Evolutionary conservation across 1,140 invertebrate genomes (phyloP).

Genomic region (Megathymus violae): DNA sequence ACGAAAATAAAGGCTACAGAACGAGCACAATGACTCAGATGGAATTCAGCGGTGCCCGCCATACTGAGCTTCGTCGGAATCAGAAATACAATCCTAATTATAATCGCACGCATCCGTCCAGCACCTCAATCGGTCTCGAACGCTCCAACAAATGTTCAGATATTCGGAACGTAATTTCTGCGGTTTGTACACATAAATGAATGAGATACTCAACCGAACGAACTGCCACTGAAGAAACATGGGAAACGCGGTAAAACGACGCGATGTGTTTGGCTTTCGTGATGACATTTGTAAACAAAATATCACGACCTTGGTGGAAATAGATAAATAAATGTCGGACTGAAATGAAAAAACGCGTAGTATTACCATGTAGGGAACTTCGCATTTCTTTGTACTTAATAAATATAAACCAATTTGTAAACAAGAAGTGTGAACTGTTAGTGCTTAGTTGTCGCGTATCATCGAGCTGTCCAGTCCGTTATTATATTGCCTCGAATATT

Average conservation of each 20-base stretch:
- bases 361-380: background rate
- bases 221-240: constrained; percentile 16
- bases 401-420: constrained; percentile 20
- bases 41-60: constrained; percentile 79
- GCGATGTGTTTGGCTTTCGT: constrained; percentile 11
- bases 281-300: constrained; percentile 32
- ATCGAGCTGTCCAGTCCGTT: constrained; percentile 38
- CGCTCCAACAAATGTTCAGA: constrained; percentile 53
- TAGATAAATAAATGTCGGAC: constrained; percentile 4
- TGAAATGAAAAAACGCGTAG: constrained; percentile 3
- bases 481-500: constrained; percentile 47
- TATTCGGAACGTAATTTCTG: constrained; percentile 49
- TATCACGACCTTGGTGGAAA: constrained; percentile 22
- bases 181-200: constrained; percentile 40
- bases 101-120: constrained; percentile 82
- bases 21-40: constrained; percentile 82
- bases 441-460: constrained; percentile 38
- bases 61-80: constrained; percentile 81
- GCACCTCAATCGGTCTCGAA: constrained; percentile 74
- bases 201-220: constrained; percentile 29
- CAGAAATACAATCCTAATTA: constrained; percentile 84
- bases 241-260: constrained; percentile 9
- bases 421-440: constrained; percentile 36
- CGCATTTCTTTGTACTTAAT: too few species aligned
- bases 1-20: constrained; percentile 82